phyloP scores from a whole-genome alignment of 2,113 vertebrate genomes.

The Seriola dumerili region DNA sequence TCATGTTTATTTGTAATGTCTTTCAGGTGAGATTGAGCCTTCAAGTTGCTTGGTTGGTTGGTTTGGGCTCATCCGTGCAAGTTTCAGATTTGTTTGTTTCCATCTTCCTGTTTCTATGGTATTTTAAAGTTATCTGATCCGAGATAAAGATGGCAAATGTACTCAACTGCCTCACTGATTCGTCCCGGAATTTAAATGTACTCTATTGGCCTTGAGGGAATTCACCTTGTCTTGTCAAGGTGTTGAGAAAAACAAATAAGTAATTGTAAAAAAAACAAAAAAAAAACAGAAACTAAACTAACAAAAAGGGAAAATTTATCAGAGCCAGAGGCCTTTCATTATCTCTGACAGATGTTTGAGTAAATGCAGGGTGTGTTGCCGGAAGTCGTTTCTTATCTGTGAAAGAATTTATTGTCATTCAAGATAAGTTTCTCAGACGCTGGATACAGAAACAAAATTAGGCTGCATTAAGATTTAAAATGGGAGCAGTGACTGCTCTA shows the following conservation, averaged over 20 bases:
- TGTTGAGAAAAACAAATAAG: conserved; percentile 3
- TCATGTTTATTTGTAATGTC: not conserved
- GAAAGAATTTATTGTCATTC: no score
- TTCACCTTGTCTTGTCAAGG: not conserved
- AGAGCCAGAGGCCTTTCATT: not conserved
- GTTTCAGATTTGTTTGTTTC: not conserved
- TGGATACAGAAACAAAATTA: not conserved
- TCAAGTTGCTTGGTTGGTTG: not conserved
- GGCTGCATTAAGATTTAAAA: not conserved
- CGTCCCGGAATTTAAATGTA: not conserved
- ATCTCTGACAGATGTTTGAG: not conserved
- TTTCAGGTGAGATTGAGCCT: not conserved
- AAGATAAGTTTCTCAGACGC: not conserved
- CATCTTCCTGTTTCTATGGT: conserved; percentile 3
- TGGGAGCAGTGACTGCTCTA: not conserved
- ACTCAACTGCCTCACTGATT: no score
- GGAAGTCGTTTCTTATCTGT: not conserved
- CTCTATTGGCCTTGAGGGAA: not conserved
- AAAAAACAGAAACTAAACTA: not conserved
- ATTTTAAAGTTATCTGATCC: not conserved
- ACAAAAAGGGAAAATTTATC: not conserved
- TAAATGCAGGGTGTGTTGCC: not conserved
- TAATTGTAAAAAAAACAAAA: not conserved
- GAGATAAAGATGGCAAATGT: not conserved
- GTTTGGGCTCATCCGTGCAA: not conserved